A percentile compares a stretch with the other conserved stretches of the same genome.
Conservation (phyloP, 2,888 invertebrate genomes). For the Nesidiocoris tenuis region DNA sequence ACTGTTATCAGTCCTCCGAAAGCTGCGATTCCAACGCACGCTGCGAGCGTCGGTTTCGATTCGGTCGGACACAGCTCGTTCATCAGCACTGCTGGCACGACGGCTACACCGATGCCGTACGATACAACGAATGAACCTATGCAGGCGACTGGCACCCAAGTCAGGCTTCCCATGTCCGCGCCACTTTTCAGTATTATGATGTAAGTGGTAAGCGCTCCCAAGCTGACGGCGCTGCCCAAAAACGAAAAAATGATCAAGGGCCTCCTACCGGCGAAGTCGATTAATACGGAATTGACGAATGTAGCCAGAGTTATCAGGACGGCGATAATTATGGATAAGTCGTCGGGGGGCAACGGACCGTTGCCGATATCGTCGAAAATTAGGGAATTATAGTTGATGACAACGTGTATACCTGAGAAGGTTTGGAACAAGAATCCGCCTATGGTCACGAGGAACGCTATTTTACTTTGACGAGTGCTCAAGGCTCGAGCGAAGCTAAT, state of each 20-base stretch:
- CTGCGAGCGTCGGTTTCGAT: background rate
- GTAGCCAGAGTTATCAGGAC: background rate
- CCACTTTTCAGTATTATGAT: background rate
- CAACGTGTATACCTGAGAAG: conserved; percentile 3
- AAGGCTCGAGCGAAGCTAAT: background rate
- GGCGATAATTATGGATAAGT: conserved; percentile 4
- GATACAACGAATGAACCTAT: conserved; percentile 14
- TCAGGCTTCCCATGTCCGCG: background rate
- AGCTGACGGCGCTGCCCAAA: background rate
- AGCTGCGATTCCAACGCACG: background rate
- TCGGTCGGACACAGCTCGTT: conserved; percentile 7
- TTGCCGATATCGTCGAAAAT: conserved; percentile 20
- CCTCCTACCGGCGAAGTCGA: conserved; percentile 16
- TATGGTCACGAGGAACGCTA: background rate
- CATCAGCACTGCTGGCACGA: background rate
- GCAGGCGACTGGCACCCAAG: conserved; percentile 2
- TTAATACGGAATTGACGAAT: background rate
- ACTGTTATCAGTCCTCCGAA: background rate
- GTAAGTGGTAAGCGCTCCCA: background rate
- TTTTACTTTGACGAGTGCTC: background rate
- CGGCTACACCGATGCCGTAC: conserved; percentile 13
- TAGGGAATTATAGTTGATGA: background rate
- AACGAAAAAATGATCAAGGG: background rate
- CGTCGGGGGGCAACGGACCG: background rate
- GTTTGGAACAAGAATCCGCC: background rate